These are phyloP conservation scores for Syrrhaptes paradoxus DNA, from an alignment of 2,113 vertebrate genomes.

Conservation along the genomic window DNA sequence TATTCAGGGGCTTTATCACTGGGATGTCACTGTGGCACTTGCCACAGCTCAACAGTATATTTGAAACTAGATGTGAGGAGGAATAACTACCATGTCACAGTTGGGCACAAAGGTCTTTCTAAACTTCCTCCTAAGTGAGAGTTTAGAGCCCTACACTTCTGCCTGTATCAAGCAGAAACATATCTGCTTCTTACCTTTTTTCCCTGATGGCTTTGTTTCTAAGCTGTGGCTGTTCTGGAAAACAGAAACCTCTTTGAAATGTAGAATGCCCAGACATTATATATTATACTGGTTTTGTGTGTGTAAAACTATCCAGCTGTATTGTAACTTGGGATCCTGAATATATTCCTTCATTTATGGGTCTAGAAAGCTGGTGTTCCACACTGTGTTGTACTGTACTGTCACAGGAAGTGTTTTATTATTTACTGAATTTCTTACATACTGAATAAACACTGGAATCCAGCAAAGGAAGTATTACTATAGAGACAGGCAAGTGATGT, in stretches of 20 bases:
- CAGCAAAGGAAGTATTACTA: not conserved
- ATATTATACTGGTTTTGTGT: not conserved
- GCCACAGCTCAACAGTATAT: not conserved
- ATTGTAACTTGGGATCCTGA: not conserved
- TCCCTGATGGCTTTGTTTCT: not conserved
- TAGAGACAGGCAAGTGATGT: not conserved
- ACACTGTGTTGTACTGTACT: not conserved
- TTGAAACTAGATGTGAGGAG: not conserved
- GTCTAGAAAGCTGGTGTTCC: not conserved
- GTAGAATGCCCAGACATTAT: not conserved
- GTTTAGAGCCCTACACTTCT: not conserved
- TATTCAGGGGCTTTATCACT: not conserved
- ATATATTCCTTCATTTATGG: not conserved
- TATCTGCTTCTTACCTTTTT: not conserved
- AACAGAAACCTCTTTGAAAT: not conserved
- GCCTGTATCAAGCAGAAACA: not conserved
- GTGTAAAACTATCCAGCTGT: not conserved
- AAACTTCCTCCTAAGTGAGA: not conserved
- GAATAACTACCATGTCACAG: not conserved
- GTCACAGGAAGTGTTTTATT: not conserved
- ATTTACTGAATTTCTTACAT: conserved; percentile 23
- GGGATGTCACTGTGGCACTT: not conserved
- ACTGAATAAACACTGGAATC: conserved; percentile 14
- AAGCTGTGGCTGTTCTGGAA: not conserved
- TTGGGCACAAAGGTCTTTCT: not conserved